Conservation (phyloP, 2,113 vertebrate species). For the Lophotis ruficrista region DNA sequence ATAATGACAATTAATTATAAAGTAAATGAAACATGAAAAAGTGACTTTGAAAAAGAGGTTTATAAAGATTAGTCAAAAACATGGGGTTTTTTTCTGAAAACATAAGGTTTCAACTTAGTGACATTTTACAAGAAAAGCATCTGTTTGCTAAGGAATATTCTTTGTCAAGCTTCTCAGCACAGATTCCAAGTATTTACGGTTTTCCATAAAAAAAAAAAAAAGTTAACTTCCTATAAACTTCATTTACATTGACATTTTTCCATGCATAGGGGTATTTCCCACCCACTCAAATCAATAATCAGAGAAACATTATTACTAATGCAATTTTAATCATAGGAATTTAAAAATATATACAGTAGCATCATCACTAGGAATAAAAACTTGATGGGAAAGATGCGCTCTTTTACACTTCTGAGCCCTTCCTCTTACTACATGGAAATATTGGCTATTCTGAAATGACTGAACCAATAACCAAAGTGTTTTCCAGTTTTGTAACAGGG, state of each 20-base stretch:
- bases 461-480: neutral
- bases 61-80: neutral
- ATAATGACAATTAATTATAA: neutral
- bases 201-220: neutral
- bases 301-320: neutral
- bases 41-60: neutral
- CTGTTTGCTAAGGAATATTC: neutral
- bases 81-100: accelerated
- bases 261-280: neutral
- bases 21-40: neutral
- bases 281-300: neutral
- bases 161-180: neutral
- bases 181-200: neutral
- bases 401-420: neutral
- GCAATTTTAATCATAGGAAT: neutral
- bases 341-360: neutral
- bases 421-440: neutral
- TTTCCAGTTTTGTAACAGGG: neutral
- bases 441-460: neutral
- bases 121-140: neutral
- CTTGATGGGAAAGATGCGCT: neutral
- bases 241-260: neutral
- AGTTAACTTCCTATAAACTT: neutral
- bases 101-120: accelerated
- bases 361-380: neutral